Conservation (phyloP, 2,888 invertebrate species). For the Encarsia formosa region DNA sequence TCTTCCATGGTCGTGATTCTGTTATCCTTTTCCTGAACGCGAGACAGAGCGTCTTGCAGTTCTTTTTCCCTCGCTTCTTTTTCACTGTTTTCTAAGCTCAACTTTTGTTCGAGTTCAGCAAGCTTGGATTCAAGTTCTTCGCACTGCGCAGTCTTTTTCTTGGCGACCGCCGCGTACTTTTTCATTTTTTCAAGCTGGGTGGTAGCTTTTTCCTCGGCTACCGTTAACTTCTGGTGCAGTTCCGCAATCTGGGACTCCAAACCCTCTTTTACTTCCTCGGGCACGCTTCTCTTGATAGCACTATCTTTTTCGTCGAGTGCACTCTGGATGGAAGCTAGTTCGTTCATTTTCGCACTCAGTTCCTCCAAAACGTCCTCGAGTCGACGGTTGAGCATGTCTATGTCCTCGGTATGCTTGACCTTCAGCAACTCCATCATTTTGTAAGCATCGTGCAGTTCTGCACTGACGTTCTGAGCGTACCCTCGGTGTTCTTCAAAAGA, state of each 20-base stretch:
- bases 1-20: constrained; percentile 37
- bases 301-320: constrained; percentile 50
- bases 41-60: constrained; percentile 35
- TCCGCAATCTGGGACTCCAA: constrained; percentile 48
- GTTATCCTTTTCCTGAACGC: constrained; percentile 37
- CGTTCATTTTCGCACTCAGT: constrained; percentile 50
- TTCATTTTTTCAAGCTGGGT: constrained; percentile 73
- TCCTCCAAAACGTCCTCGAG: constrained; percentile 51
- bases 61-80: constrained; percentile 39
- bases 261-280: constrained; percentile 43
- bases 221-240: constrained; percentile 46
- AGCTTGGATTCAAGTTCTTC: constrained; percentile 59
- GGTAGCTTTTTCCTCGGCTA: constrained; percentile 62
- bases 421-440: constrained; percentile 53
- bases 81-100: constrained; percentile 39
- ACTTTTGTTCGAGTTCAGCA: constrained; percentile 36
- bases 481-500: constrained; percentile 32
- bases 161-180: constrained; percentile 71
- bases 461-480: constrained; percentile 34
- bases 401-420: constrained; percentile 48
- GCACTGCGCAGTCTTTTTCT: constrained; percentile 66
- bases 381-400: constrained; percentile 44
- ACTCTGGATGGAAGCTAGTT: constrained; percentile 43
- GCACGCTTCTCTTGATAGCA: constrained; percentile 39
- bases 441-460: constrained; percentile 49